Conservation (phyloP, 2,888 invertebrate genomes). For the Sarcophaga caerulescens region DNA sequence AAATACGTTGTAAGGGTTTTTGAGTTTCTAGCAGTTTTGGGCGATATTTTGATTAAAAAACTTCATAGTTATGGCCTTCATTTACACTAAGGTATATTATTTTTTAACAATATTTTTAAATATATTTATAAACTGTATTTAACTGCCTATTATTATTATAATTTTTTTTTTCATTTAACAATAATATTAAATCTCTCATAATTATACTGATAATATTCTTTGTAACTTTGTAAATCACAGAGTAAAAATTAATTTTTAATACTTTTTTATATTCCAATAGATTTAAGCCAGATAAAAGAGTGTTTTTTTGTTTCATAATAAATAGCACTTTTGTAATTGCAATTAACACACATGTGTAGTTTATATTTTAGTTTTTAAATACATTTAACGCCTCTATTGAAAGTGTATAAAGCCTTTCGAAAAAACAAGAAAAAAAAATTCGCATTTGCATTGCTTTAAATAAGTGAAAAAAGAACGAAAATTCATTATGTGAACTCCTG, state of each 20-base stretch:
- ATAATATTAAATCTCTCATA: background rate
- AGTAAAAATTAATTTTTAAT: slow-evolving; percentile 2
- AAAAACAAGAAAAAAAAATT: background rate
- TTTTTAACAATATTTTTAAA: too few species aligned
- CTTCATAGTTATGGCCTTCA: too few species aligned
- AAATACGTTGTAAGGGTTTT: too few species aligned
- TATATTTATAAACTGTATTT: too few species aligned
- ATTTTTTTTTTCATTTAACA: too few species aligned
- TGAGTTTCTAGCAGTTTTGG: too few species aligned
- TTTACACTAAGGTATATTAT: too few species aligned
- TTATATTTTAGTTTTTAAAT: slow-evolving; percentile 1
- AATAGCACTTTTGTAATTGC: slow-evolving; percentile 32
- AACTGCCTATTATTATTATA: too few species aligned
- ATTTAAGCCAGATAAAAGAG: background rate
- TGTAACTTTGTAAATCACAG: slow-evolving; percentile 45
- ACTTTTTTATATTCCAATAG: background rate
- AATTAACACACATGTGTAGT: slow-evolving; percentile 6
- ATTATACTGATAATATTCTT: background rate
- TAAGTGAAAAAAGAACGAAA: background rate
- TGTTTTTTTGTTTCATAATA: slow-evolving; percentile 4
- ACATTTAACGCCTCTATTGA: background rate
- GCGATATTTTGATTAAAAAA: too few species aligned
- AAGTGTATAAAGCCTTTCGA: slow-evolving; percentile 29
- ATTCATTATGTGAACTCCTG: too few species aligned
- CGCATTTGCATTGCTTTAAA: background rate